phyloP scores from a whole-genome alignment of 2,888 invertebrate species.

The Aethes cnicana region DNA sequence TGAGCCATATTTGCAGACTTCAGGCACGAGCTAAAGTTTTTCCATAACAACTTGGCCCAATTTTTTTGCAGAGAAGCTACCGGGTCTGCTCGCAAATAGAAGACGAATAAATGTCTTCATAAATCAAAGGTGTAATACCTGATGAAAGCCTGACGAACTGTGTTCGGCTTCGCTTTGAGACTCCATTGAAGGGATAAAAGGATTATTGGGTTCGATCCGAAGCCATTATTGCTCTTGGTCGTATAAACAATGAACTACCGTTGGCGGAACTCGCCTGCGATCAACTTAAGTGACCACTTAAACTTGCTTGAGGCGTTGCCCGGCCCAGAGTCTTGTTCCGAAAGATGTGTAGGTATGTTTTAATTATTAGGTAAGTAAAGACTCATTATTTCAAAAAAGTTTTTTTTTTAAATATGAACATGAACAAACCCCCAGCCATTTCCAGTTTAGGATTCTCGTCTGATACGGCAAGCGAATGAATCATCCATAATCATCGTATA shows the following conservation, averaged over 20 bases:
- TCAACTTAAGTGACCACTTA: slow-evolving; percentile 31
- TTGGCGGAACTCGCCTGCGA: slow-evolving; percentile 9
- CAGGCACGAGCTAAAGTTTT: not conserved
- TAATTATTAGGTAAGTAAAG: too few relatives aligned
- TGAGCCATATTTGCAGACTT: not conserved
- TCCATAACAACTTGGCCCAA: not conserved
- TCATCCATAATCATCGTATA: too few relatives aligned
- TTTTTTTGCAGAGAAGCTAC: slow-evolving; percentile 4
- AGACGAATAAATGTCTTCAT: slow-evolving; percentile 30
- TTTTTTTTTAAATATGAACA: too few relatives aligned
- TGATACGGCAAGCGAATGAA: too few relatives aligned
- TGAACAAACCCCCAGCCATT: too few relatives aligned
- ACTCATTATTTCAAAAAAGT: too few relatives aligned
- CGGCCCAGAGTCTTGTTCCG: too few relatives aligned
- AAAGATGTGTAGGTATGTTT: too few relatives aligned
- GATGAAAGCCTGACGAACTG: slow-evolving; percentile 31
- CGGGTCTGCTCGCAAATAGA: slow-evolving; percentile 13
- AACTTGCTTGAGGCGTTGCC: slow-evolving; percentile 19
- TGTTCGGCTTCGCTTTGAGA: slow-evolving; percentile 28
- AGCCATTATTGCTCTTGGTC: slow-evolving; percentile 28
- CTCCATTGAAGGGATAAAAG: slow-evolving; percentile 34
- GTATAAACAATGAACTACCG: slow-evolving; percentile 33
- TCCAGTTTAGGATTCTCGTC: too few relatives aligned
- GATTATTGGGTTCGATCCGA: slow-evolving; percentile 31
- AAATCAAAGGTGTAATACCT: slow-evolving; percentile 32